Percentiles rank a stretch among this genome's conserved stretches.
phyloP scores from a whole-genome alignment of 1,140 invertebrate genomes.

The Neuroterus valhalla region DNA sequence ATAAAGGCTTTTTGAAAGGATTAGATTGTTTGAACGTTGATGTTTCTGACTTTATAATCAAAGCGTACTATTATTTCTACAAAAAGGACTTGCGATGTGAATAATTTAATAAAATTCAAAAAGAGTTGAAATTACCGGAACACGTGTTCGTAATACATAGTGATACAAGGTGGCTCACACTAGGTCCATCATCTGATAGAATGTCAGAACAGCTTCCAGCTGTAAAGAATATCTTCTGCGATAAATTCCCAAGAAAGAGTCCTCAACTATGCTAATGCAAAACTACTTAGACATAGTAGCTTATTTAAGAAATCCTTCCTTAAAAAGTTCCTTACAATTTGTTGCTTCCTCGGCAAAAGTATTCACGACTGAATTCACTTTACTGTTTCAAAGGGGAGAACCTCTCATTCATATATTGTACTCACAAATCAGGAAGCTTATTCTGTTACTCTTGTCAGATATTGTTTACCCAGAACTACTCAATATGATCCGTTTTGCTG shows the following conservation, averaged over 20 bases:
- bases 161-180: not conserved
- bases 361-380: not conserved
- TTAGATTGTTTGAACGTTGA: not conserved
- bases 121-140: not conserved
- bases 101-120: not conserved
- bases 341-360: not conserved
- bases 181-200: not conserved
- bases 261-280: not conserved
- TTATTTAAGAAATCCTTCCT: not conserved
- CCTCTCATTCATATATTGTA: not conserved
- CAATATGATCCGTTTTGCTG: too few relatives aligned
- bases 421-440: constrained; percentile 14
- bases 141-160: not conserved
- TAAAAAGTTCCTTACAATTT: not conserved
- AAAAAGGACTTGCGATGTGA: not conserved
- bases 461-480: too few relatives aligned
- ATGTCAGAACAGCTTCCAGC: not conserved
- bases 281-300: not conserved
- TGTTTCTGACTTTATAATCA: not conserved
- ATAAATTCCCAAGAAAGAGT: not conserved
- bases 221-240: not conserved
- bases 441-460: not conserved
- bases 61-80: not conserved
- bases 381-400: not conserved
- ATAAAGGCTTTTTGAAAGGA: constrained; percentile 5